phyloP scores from a whole-genome alignment of 2,888 invertebrate species.

The Eucera pruinosa region DNA sequence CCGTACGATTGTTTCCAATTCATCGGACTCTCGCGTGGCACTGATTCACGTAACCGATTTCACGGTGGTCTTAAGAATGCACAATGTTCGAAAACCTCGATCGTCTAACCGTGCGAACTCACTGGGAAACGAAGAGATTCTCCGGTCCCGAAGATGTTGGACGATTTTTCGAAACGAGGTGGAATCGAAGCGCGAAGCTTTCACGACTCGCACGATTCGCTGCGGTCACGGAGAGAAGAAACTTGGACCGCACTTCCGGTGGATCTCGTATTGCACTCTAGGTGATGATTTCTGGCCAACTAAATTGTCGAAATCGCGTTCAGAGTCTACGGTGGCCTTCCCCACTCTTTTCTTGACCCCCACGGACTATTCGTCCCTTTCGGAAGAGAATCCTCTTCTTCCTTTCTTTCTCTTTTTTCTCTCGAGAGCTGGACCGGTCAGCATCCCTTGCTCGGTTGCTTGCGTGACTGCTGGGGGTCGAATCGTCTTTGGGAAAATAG shows the following conservation, averaged over 20 bases:
- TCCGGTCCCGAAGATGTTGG: too few species aligned
- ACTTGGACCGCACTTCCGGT: conserved; percentile 57
- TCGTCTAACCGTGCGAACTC: too few species aligned
- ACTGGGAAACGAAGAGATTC: too few species aligned
- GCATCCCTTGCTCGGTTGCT: conserved; percentile 48
- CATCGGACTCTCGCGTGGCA: too few species aligned
- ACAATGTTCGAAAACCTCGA: too few species aligned
- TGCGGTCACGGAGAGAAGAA: background rate
- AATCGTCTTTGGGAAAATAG: conserved; percentile 69
- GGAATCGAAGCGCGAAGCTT: too few species aligned
- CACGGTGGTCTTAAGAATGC: too few species aligned
- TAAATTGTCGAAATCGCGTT: conserved; percentile 66
- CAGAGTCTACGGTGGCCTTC: conserved; percentile 67
- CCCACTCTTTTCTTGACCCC: conserved; percentile 62
- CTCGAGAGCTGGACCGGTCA: conserved; percentile 60
- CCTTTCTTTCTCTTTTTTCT: conserved; percentile 40
- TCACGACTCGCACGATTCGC: too few species aligned
- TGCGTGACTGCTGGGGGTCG: conserved; percentile 72
- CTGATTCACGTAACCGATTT: too few species aligned
- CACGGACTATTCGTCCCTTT: conserved; percentile 61
- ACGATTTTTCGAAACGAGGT: too few species aligned
- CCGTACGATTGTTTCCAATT: too few species aligned
- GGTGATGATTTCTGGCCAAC: conserved; percentile 68
- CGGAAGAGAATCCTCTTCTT: conserved; percentile 42
- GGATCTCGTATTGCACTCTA: conserved; percentile 67